Conservation (phyloP, 2,888 invertebrate species). For the Tetragonisca angustula region DNA sequence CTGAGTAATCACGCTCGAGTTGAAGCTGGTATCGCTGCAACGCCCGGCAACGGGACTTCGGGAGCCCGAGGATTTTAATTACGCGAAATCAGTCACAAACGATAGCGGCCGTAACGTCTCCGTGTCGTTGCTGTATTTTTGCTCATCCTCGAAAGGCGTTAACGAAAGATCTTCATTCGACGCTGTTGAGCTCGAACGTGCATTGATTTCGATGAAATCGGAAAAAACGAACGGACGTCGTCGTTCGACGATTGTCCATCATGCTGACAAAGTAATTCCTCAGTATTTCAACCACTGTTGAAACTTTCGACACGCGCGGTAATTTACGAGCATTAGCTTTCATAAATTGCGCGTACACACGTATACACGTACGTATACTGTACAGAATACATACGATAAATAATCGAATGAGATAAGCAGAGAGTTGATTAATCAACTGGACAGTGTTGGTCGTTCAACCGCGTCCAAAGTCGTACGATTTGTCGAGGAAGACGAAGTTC, state of each 20-base stretch:
- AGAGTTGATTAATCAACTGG: constrained; percentile 19
- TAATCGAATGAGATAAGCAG: constrained; percentile 1
- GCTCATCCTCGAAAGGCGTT: neutral
- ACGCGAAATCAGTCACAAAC: constrained; percentile 6
- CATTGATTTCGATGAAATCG: too few relatives aligned
- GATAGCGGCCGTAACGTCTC: neutral
- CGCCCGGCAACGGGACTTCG: constrained; percentile 40
- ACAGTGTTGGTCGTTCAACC: constrained; percentile 50
- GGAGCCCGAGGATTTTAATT: constrained; percentile 32
- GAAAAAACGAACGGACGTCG: too few relatives aligned
- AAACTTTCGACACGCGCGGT: neutral
- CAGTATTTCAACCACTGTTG: too few relatives aligned
- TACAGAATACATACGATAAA: too few relatives aligned
- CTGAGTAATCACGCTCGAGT: constrained; percentile 42
- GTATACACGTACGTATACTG: neutral
- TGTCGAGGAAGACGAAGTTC: constrained; percentile 34
- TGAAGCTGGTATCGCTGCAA: neutral
- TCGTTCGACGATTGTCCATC: too few relatives aligned
- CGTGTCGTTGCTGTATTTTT: too few relatives aligned
- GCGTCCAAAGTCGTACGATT: constrained; percentile 35
- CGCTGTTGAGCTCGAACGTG: too few relatives aligned
- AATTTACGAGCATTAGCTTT: constrained; percentile 15
- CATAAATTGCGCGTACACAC: neutral
- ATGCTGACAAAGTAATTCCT: too few relatives aligned
- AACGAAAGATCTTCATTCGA: too few relatives aligned